A percentile compares a stretch with the other conserved stretches of the same genome.
Conservation (phyloP, 2,113 vertebrate species). For the Macroglossus sobrinus region DNA sequence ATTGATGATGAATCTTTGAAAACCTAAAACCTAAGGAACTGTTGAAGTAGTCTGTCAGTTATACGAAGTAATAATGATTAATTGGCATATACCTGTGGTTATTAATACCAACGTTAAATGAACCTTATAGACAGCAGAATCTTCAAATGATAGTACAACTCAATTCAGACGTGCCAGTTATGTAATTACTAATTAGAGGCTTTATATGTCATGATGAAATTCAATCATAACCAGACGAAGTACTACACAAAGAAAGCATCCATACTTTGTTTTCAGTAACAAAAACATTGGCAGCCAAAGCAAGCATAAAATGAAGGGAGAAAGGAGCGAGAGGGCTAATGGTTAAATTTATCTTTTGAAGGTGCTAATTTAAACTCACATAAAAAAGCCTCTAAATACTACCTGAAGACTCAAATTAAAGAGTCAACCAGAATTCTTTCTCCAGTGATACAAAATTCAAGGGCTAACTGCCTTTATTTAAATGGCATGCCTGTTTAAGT, state of each 20-base stretch:
- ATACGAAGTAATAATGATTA: neutral
- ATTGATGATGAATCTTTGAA: neutral
- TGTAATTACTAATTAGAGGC: slow-evolving; percentile 50
- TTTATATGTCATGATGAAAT: slow-evolving; percentile 43
- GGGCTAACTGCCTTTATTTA: slow-evolving; percentile 18
- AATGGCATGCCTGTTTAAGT: slow-evolving; percentile 69
- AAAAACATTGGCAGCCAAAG: slow-evolving; percentile 61
- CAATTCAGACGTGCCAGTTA: slow-evolving; percentile 73
- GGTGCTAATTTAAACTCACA: neutral
- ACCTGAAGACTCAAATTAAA: neutral
- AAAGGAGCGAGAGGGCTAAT: slow-evolving; percentile 27
- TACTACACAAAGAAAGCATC: slow-evolving; percentile 45
- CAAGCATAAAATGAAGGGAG: slow-evolving; percentile 65
- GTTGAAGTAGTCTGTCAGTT: slow-evolving; percentile 13
- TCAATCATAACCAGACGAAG: slow-evolving; percentile 17
- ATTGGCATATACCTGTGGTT: slow-evolving; percentile 18
- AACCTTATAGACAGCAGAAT: slow-evolving; percentile 70
- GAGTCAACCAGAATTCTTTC: slow-evolving; percentile 43
- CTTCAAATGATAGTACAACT: slow-evolving; percentile 73
- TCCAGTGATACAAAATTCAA: neutral
- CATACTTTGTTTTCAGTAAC: slow-evolving; percentile 18
- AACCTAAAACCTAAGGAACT: slow-evolving; percentile 6
- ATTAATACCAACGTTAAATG: slow-evolving; percentile 67
- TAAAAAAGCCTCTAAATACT: slow-evolving; percentile 41
- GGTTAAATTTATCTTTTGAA: neutral